Conservation (phyloP, 2,113 vertebrate species). For the Paramisgurnus dabryanus region DNA sequence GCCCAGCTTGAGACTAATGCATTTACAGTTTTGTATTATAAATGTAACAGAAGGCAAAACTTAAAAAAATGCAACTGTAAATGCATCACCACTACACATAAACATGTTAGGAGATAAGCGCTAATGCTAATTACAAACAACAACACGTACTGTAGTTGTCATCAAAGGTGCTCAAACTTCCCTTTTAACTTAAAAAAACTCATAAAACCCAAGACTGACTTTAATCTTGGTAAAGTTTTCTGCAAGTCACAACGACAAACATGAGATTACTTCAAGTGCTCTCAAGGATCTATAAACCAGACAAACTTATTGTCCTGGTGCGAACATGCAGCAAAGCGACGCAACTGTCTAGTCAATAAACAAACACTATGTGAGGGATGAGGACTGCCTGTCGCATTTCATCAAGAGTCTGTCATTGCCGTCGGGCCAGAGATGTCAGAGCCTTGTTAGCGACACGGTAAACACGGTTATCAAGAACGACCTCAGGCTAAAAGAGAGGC, state of each 20-base stretch:
- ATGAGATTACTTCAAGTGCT: constrained; percentile 1
- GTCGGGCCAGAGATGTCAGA: constrained; percentile 47
- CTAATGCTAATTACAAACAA: background rate
- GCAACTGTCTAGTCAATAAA: constrained; percentile 27
- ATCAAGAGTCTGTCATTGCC: constrained; percentile 26
- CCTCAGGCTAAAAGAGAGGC: constrained; percentile 33
- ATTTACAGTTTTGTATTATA: background rate
- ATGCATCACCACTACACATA: too few relatives aligned
- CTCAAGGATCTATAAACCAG: constrained; percentile 13
- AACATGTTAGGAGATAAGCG: background rate
- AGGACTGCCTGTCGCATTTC: constrained; percentile 40
- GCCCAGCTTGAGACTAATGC: background rate
- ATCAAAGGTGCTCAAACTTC: background rate
- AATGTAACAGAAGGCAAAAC: background rate
- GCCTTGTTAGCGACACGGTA: constrained; percentile 42
- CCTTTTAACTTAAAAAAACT: background rate
- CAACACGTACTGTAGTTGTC: background rate
- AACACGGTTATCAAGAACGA: constrained; percentile 44
- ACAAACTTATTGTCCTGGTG: constrained; percentile 23
- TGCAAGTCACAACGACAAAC: constrained; percentile 4
- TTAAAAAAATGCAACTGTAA: background rate
- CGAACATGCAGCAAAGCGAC: constrained; percentile 11
- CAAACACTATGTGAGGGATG: constrained; percentile 32
- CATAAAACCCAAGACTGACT: background rate
- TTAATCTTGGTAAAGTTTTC: background rate